These are phyloP conservation scores for Cuculus canorus DNA, from an alignment of 2,797 vertebrate species.

Conservation along the genomic window DNA sequence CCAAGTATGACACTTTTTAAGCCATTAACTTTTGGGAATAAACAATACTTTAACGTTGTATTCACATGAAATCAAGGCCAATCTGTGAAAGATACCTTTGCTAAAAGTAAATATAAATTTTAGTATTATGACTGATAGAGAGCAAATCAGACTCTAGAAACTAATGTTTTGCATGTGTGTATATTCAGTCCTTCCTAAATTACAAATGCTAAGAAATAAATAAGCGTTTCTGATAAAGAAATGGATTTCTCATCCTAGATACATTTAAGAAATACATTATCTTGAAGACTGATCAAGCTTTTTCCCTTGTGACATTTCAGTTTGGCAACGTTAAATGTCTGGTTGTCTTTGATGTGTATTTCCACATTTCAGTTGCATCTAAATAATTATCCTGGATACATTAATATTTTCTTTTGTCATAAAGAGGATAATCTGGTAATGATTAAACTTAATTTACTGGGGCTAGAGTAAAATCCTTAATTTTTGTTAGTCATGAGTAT, in stretches of 20 bases:
- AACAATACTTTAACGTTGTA: neutral
- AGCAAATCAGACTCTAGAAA: neutral
- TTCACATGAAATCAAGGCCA: neutral
- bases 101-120: neutral
- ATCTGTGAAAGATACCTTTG: neutral
- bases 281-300: neutral
- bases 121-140: neutral
- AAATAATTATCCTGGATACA: neutral
- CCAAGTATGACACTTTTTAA: neutral
- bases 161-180: neutral
- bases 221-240: neutral
- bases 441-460: neutral
- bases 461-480: neutral
- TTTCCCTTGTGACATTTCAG: neutral
- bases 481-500: neutral
- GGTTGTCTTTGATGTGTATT: neutral
- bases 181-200: neutral
- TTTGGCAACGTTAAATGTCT: neutral
- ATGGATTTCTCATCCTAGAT: neutral
- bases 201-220: neutral
- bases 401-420: neutral
- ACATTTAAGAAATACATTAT: neutral
- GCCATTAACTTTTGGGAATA: neutral
- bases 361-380: neutral
- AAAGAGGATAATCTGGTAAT: neutral